phyloP scores from a whole-genome alignment of 35 echinoderm and acorn worm species.

The Amphiura filiformis region DNA sequence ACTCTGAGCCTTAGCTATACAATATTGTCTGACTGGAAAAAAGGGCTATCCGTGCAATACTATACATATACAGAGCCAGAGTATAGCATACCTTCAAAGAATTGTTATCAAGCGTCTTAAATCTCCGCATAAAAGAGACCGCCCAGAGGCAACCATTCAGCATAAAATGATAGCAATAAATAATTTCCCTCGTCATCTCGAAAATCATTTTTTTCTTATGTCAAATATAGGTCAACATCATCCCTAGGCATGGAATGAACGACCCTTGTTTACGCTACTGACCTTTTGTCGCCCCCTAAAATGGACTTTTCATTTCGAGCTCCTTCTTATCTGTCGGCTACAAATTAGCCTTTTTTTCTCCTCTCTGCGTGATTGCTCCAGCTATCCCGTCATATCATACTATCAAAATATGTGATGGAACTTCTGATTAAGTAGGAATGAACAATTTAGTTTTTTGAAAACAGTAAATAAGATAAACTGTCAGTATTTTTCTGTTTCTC shows the following conservation, averaged over 20 bases:
- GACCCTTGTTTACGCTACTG: not conserved
- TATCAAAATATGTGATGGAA: no score
- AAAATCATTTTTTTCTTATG: slow-evolving; percentile 1
- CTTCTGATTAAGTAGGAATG: no score
- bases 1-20: not conserved
- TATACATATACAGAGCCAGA: no score
- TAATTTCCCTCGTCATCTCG: not conserved
- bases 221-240: not conserved
- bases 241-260: not conserved
- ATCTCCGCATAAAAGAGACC: not conserved
- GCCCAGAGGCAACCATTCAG: not conserved
- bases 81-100: not conserved
- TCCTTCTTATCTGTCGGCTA: no score
- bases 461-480: no score
- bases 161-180: slow-evolving; percentile 6
- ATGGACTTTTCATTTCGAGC: no score
- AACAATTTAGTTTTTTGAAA: no score
- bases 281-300: no score
- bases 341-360: no score
- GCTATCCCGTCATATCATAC: no score
- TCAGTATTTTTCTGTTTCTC: not conserved
- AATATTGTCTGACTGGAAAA: slow-evolving; percentile 2
- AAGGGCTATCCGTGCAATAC: not conserved
- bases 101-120: slow-evolving; percentile 5
- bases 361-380: no score